phyloP scores from a whole-genome alignment of 1,140 invertebrate species.

The Eueides isabella region DNA sequence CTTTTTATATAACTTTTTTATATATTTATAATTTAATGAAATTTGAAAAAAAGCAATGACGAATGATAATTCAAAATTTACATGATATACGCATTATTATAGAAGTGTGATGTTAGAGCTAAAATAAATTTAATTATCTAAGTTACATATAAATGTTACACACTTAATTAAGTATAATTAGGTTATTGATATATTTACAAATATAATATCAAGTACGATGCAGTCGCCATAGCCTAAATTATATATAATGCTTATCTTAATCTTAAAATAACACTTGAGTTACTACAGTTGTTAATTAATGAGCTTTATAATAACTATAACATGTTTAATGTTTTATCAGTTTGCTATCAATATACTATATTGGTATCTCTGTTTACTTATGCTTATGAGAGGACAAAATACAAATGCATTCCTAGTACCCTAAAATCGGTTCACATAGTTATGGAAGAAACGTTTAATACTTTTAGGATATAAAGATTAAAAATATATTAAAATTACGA shows the following conservation, averaged over 20 bases:
- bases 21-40: neutral
- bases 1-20: neutral
- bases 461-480: neutral
- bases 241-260: conserved; percentile 10
- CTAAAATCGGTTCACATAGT: neutral
- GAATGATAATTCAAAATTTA: neutral
- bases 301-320: neutral
- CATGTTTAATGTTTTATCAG: neutral
- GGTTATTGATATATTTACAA: conserved; percentile 50
- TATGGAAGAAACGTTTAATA: neutral
- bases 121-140: conserved; percentile 19
- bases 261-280: conserved; percentile 20
- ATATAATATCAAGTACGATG: conserved; percentile 53
- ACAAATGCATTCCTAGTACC: neutral
- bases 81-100: neutral
- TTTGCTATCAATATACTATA: neutral
- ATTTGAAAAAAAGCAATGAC: neutral
- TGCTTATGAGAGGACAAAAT: neutral
- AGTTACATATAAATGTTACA: conserved; percentile 19
- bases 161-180: conserved; percentile 45
- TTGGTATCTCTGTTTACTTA: neutral
- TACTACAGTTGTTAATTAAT: neutral
- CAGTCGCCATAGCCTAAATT: conserved; percentile 47
- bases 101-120: neutral
- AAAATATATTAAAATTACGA: neutral